A percentile compares a stretch with the other conserved stretches of the same genome.
These are phyloP conservation scores for Dilophus febrilis DNA, from an alignment of 2,888 invertebrate species.

Conservation along the genomic window DNA sequence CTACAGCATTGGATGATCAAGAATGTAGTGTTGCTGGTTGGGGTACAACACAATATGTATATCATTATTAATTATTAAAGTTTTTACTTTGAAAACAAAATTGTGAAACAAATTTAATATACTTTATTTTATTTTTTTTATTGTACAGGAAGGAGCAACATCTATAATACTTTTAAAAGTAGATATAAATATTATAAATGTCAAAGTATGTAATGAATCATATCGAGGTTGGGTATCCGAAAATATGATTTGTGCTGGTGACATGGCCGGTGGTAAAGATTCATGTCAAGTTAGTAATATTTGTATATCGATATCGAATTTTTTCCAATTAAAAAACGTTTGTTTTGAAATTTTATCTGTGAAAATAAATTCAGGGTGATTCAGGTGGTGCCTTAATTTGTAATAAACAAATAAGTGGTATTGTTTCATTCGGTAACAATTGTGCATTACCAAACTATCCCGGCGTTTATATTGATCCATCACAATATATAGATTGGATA, in stretches of 20 bases:
- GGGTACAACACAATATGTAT: neutral
- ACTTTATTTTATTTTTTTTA: too few species aligned
- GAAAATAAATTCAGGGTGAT: neutral
- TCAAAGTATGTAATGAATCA: neutral
- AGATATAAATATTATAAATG: neutral
- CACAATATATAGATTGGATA: constrained; percentile 1
- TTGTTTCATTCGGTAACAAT: neutral
- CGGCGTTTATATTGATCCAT: constrained; percentile 2
- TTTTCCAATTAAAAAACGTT: too few species aligned
- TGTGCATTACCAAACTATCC: constrained; percentile 4
- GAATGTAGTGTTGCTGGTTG: neutral
- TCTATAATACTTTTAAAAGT: too few species aligned
- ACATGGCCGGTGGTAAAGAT: neutral
- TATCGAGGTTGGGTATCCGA: constrained; percentile 1
- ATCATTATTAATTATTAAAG: too few species aligned
- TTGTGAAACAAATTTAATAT: too few species aligned
- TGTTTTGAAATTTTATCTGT: too few species aligned
- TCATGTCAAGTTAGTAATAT: too few species aligned
- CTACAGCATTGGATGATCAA: too few species aligned
- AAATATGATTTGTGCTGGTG: constrained; percentile 3
- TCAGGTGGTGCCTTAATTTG: constrained; percentile 2
- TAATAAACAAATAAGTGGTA: constrained; percentile 1
- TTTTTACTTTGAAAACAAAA: too few species aligned
- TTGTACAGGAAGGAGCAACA: too few species aligned
- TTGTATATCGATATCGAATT: neutral